phyloP scores from a whole-genome alignment of 2,113 vertebrate genomes.

The Thinocorus orbignyianus region DNA sequence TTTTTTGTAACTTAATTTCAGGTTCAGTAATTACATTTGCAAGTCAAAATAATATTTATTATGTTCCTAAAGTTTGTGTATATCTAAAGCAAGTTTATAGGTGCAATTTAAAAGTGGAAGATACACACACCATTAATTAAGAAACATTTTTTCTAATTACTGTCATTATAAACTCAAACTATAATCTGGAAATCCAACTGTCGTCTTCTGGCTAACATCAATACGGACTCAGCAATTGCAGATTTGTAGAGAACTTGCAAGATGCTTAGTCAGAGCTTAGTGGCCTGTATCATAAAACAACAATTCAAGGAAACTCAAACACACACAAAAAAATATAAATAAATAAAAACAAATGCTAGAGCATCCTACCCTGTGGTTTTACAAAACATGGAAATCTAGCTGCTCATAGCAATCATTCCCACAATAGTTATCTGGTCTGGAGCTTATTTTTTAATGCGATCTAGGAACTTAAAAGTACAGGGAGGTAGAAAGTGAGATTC shows the following conservation, averaged over 20 bases:
- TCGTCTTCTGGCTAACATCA: background rate
- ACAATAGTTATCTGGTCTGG: background rate
- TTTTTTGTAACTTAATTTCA: background rate
- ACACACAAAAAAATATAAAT: background rate
- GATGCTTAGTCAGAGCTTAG: background rate
- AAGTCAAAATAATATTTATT: constrained; percentile 59
- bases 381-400: background rate
- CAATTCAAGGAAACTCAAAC: background rate
- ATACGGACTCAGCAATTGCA: background rate
- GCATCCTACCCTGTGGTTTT: background rate
- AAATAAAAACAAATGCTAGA: too few species aligned
- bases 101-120: constrained; percentile 24
- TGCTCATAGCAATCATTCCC: background rate
- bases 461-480: background rate
- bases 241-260: background rate
- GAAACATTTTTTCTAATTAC: constrained; percentile 10
- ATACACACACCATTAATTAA: constrained; percentile 20
- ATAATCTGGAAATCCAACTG: constrained; percentile 2
- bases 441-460: background rate
- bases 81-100: constrained; percentile 12
- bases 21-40: constrained; percentile 47
- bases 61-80: constrained; percentile 22
- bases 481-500: background rate
- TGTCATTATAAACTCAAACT: background rate
- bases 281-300: background rate